Conservation (phyloP, 2,113 vertebrate species). For the Manacus vitellinus region DNA sequence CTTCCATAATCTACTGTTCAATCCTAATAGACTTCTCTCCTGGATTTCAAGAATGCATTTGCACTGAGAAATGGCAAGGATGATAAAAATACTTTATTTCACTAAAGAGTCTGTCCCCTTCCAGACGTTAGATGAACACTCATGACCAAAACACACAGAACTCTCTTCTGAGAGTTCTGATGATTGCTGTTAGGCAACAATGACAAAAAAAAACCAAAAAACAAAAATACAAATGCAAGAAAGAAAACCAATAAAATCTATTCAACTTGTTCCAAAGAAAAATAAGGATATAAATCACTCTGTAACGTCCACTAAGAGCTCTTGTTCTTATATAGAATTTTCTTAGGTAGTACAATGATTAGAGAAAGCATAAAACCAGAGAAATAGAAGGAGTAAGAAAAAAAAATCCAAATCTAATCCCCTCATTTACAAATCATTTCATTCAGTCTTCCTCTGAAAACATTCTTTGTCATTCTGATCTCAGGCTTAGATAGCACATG, state of each 20-base stretch:
- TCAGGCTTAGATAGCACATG: background rate
- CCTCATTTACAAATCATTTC: background rate
- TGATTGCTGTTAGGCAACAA: background rate
- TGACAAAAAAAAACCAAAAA: background rate
- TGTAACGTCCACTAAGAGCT: background rate
- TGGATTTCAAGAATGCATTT: background rate
- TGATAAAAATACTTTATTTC: background rate
- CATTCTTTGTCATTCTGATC: background rate
- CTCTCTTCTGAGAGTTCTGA: background rate
- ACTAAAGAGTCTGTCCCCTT: background rate
- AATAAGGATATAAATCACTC: background rate
- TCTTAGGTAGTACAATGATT: background rate
- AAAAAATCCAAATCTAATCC: background rate
- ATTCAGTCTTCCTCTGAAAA: background rate
- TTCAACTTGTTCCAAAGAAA: background rate
- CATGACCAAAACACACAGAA: background rate
- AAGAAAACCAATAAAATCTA: background rate
- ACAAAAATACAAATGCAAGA: background rate
- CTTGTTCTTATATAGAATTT: background rate
- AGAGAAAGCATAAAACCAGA: background rate
- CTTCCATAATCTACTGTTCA: background rate
- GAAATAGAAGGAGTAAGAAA: background rate
- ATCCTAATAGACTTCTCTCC: background rate
- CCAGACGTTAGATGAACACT: background rate
- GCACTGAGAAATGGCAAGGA: background rate